A percentile compares a stretch with the other conserved stretches of the same genome.
Evolutionary conservation across 2,797 vertebrate species (phyloP).

Genomic region (Hemibagrus guttatus): DNA sequence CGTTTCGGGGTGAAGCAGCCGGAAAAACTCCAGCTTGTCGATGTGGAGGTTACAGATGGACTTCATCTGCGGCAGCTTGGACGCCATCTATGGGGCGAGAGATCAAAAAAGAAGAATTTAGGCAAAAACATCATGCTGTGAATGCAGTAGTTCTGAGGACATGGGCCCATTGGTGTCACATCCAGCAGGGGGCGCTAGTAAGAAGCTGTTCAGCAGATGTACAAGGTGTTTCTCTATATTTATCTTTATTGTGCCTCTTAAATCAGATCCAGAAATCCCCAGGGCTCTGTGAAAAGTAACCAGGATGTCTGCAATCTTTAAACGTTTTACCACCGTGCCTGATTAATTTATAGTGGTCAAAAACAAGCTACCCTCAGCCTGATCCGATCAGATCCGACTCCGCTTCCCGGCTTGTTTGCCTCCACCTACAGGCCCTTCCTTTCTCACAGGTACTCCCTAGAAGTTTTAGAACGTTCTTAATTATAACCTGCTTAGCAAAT

Average conservation of each 20-base stretch:
- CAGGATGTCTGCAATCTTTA: background rate
- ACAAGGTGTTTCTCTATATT: background rate
- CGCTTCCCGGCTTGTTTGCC: background rate
- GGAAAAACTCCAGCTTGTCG: constrained; percentile 92
- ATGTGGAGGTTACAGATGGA: constrained; percentile 90
- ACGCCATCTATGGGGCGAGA: constrained; percentile 78
- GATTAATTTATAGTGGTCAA: background rate
- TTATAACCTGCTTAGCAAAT: background rate
- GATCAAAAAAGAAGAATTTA: background rate
- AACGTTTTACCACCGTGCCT: background rate
- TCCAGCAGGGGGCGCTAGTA: constrained; percentile 27
- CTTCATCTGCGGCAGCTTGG: constrained; percentile 88
- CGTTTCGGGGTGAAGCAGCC: constrained; percentile 85
- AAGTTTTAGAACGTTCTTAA: background rate
- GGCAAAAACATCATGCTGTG: background rate
- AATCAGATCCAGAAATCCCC: background rate
- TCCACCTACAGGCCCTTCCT: background rate
- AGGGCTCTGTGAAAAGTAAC: background rate
- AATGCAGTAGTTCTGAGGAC: background rate
- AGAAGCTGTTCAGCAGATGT: background rate
- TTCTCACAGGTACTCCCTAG: background rate
- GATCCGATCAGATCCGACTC: background rate
- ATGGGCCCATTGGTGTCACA: background rate
- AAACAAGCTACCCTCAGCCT: background rate
- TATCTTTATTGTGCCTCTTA: background rate